Evolutionary conservation across 1,140 invertebrate species (phyloP), one percentile per base, ranked within the genome.

Genomic region (Achroia grisella): DNA sequence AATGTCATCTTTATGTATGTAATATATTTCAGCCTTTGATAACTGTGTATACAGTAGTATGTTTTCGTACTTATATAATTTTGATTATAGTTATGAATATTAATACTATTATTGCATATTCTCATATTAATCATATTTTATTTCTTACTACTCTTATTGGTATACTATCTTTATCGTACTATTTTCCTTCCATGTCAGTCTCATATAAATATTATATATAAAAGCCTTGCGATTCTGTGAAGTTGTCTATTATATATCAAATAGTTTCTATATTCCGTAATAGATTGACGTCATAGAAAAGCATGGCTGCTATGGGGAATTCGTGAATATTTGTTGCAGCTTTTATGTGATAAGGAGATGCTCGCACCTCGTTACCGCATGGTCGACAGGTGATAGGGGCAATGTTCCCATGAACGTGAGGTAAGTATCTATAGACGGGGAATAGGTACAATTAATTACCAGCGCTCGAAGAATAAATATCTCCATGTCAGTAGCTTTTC

Each of bases 271-370:
- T n/a, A n/a, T n/a, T n/a, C n/a, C n/a, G n/a, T n/a, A 52, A 49
- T 42, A 50, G 42, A 12, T 34, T 27, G 46, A 64, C 64, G 2
- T 72, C 50, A 48, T 52, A 75, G 74, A 70, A 71, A 64, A 68
- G 37, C 68, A 56, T 55, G 65, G 63, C 73, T 71, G 55, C 56
- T 52, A 66, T 68, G 81, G 81, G 81, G 81, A 83, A 81, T 75
- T 68, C 78, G 55, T 78, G 81, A 82, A 85, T 85, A 85, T 85
- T 85, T 85, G 77, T 85, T 85, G 69, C 81, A 85, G 81, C 73
- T 78, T 79, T 57, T 85, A 75, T 66, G 61, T 71, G 65, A 71
- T 76, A 79, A 72, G 76, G 70, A 65, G 73, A 69, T 44, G 59
- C 59, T 65, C 64, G 69, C 62, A 58, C 62, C 66, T 39, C 74